Evolutionary conservation across 2,113 vertebrate species (phyloP).

Genomic region (Chunga burmeisteri): DNA sequence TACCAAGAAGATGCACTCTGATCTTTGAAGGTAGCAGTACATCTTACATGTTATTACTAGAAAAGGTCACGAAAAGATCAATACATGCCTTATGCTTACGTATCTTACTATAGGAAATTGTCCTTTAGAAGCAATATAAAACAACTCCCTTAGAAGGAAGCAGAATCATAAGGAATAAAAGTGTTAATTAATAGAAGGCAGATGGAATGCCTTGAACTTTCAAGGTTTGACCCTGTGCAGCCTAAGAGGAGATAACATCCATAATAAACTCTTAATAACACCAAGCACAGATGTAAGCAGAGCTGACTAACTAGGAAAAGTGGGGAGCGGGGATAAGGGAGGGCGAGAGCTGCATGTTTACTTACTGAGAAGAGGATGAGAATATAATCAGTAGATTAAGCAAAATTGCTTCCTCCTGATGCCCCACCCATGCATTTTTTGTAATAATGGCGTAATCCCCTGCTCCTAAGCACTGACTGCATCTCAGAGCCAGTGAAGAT

Average conservation of each 20-base stretch:
- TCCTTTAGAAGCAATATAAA: conserved; percentile 34
- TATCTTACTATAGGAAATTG: conserved; percentile 14
- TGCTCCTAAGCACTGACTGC: neutral
- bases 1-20: neutral
- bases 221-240: conserved; percentile 15
- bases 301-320: neutral
- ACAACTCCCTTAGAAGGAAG: conserved; percentile 4
- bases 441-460: neutral
- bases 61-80: conserved; percentile 62
- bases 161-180: conserved; percentile 9
- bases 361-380: neutral
- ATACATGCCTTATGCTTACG: conserved; percentile 25
- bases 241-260: conserved; percentile 4
- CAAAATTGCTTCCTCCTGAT: neutral
- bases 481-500: neutral
- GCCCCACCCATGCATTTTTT: neutral
- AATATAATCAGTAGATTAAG: neutral
- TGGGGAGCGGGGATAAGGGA: accelerated
- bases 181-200: conserved; percentile 48
- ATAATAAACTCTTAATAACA: conserved; percentile 5
- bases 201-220: conserved; percentile 38
- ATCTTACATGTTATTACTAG: conserved; percentile 21
- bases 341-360: neutral
- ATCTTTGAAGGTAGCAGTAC: conserved; percentile 17
- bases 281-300: neutral